Base-by-base conservation (phyloP, 2,888 invertebrate species). In the Caenorhabditis doughertyi region DNA sequence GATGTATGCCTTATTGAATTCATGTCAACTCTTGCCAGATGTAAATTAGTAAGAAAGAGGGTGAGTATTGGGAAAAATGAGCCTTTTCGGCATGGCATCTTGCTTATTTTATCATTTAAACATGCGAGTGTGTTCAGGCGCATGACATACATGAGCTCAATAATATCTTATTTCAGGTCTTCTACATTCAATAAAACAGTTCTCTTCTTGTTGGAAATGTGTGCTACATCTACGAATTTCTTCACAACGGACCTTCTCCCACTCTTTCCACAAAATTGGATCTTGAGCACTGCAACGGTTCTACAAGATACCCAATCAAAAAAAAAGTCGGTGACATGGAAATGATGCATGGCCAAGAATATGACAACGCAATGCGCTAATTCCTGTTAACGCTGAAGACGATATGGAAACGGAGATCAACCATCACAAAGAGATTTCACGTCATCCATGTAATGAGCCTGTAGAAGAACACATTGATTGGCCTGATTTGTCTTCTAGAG, bases 181-280 rank as follows among this genome's bases (percentile, higher is more conserved):
- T 84, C 27, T 85, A 85, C 58, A 74, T 85, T 11, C 85, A 85
- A 72, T 53, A 70, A 35, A 21, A 65, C 60, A 79, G 53, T 32
- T 44, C 55, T 0, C 11, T 47, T 0, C 42, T 85, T 3, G 16
- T 79, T 0, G 86, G 86, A 29, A 73, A 74, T 44, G 85, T 85
- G 1, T 81, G 80, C 58, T 86, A 73, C 53, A 79, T 84, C 25
- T 88, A 88, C 44, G 88, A 88, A 39, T 88, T 83, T 67, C 62
- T 86, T 25, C 29, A 53, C 13, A 79, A 84, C 0, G 88, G 88
- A 25, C 85, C 84, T 0, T 13, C 83, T 8, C 86, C 88, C 2
- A 44, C 29, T 0, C 23, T 67, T 0, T n/a, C 21, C 9, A 21
- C 39, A 3, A 9, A 16, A 9, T 11, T 4, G 25, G 64, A 49